A percentile compares a stretch with the other conserved stretches of the same genome.
Evolutionary conservation across 2,888 invertebrate genomes (phyloP).

Genomic region (Chrysopilus asiliformis): DNA sequence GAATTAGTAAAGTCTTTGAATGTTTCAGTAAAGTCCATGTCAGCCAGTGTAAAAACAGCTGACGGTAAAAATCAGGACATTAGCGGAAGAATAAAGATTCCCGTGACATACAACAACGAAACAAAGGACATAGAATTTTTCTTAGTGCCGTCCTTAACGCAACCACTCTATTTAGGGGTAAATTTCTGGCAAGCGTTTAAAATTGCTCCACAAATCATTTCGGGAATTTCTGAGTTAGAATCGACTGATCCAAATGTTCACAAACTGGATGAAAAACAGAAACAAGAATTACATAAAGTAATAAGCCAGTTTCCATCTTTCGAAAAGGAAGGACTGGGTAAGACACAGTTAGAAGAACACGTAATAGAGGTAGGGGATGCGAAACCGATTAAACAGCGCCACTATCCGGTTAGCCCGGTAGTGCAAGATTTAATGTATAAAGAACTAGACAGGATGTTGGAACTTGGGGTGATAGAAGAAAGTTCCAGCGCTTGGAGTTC

Average conservation of each 20-base stretch:
- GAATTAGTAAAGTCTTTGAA: neutral
- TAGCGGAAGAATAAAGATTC: too few relatives aligned
- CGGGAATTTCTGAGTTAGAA: neutral
- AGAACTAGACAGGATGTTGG: neutral
- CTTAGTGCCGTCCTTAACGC: neutral
- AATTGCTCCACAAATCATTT: neutral
- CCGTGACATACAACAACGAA: neutral
- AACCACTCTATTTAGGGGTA: neutral
- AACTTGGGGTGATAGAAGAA: neutral
- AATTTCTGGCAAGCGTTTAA: neutral
- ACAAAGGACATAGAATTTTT: neutral
- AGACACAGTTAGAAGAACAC: neutral
- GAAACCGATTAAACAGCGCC: neutral
- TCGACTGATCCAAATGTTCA: neutral
- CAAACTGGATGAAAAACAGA: neutral
- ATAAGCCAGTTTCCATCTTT: slow-evolving; percentile 1
- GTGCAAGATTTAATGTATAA: neutral
- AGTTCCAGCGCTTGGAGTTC: neutral
- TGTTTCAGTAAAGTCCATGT: neutral
- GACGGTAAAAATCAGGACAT: too few relatives aligned
- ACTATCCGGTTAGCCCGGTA: neutral
- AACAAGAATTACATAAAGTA: neutral
- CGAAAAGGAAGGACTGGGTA: neutral
- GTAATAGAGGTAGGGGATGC: neutral
- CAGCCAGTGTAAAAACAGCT: neutral